Evolutionary conservation across 1,140 invertebrate genomes (phyloP).

Genomic region (Ditylenchus dipsaci): DNA sequence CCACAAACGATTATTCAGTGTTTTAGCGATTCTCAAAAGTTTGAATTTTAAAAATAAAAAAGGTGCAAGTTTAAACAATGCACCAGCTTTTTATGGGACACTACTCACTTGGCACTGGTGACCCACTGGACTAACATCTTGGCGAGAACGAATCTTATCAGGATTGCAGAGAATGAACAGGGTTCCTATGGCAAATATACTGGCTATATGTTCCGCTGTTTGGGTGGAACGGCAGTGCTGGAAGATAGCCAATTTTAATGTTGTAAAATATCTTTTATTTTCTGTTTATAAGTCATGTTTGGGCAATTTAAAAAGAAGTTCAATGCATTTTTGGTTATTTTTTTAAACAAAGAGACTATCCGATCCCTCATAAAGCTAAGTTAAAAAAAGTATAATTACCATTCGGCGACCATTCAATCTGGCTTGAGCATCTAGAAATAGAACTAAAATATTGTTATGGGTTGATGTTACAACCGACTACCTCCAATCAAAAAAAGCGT

Average conservation of each 20-base stretch:
- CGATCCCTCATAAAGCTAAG: no score
- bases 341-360: no score
- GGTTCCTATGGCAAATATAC: conserved; percentile 45
- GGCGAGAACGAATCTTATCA: conserved; percentile 34
- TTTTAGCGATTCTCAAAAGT: no score
- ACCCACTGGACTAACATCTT: conserved; percentile 29
- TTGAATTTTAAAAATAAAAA: no score
- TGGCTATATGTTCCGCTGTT: conserved; percentile 45
- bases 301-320: no score
- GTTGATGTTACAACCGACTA: conserved; percentile 11
- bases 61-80: no score
- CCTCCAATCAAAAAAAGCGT: conserved; percentile 46
- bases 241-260: background rate
- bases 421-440: conserved; percentile 45
- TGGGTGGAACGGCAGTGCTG: conserved; percentile 43
- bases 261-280: no score
- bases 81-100: no score
- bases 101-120: conserved; percentile 34
- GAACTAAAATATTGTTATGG: background rate
- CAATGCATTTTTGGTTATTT: no score
- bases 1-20: no score
- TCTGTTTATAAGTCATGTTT: no score
- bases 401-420: conserved; percentile 45
- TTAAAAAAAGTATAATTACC: background rate
- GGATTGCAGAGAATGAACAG: conserved; percentile 49